phyloP scores from a whole-genome alignment of 2,113 vertebrate genomes.

The Apteryx owenii region DNA sequence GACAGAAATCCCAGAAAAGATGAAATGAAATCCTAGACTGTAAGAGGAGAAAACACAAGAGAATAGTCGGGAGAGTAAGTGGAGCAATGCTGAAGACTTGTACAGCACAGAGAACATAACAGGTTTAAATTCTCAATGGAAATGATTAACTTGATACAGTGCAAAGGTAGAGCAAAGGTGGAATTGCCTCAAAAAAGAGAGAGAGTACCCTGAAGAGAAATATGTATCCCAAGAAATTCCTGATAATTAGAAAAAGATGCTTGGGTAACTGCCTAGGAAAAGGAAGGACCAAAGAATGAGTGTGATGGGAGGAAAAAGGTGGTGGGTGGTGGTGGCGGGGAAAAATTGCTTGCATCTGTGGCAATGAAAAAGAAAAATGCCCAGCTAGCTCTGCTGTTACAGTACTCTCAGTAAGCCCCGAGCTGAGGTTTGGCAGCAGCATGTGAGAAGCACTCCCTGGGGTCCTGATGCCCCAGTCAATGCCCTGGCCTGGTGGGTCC shows the following conservation, averaged over 20 bases:
- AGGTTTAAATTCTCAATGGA: constrained; percentile 51
- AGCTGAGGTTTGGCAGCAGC: not conserved
- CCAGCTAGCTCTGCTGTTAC: not conserved
- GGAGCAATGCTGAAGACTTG: constrained; percentile 29
- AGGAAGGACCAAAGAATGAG: not conserved
- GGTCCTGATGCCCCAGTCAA: not conserved
- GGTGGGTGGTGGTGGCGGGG: rapidly evolving
- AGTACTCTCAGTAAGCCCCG: not conserved
- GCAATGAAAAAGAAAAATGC: not conserved
- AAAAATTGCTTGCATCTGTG: not conserved
- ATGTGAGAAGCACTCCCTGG: not conserved
- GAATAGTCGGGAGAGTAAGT: constrained; percentile 29
- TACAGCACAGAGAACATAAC: constrained; percentile 45
- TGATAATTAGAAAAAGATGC: not conserved
- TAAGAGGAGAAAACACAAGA: not conserved
- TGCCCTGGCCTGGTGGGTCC: not conserved
- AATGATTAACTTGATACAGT: constrained; percentile 37
- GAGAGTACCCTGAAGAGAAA: constrained; percentile 28
- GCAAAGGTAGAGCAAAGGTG: constrained; percentile 61
- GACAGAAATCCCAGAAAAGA: constrained; percentile 40
- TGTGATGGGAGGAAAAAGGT: not conserved
- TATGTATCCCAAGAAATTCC: not conserved
- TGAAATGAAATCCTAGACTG: not conserved
- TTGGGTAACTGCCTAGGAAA: not conserved
- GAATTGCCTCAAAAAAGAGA: constrained; percentile 40